phyloP scores from a whole-genome alignment of 2,113 vertebrate species.

The Atlantisia rogersi region DNA sequence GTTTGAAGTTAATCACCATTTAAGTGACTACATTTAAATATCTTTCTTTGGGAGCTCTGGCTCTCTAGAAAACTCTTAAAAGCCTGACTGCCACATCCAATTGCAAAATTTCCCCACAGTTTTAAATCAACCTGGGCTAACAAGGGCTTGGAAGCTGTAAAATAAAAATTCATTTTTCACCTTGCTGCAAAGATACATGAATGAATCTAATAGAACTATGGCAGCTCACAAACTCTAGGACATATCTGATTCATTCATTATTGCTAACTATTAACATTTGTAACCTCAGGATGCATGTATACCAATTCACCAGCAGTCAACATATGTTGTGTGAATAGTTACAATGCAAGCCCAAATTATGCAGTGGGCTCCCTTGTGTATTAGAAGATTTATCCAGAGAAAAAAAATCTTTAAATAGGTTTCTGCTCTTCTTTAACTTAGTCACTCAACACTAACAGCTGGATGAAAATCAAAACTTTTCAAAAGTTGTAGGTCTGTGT shows the following conservation, averaged over 20 bases:
- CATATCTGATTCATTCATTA: not conserved
- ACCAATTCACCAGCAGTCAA: not conserved
- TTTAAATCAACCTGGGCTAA: not conserved
- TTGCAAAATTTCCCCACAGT: not conserved
- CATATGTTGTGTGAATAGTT: not conserved
- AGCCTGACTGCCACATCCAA: not conserved
- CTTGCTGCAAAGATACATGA: not conserved
- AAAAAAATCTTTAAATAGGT: not conserved
- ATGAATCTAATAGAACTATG: not conserved
- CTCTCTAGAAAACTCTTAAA: not conserved
- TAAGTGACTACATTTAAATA: not conserved
- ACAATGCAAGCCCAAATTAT: not conserved
- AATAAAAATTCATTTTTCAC: not conserved
- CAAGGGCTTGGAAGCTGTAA: not conserved
- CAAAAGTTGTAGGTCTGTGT: not conserved
- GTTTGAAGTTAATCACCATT: not conserved
- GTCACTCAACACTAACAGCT: not conserved
- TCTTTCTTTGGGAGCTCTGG: not conserved
- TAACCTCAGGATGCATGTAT: not conserved
- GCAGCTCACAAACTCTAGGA: not conserved
- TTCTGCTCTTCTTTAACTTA: not conserved
- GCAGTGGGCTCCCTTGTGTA: not conserved
- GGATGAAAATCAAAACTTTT: not conserved
- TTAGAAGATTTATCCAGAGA: not conserved
- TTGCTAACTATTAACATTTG: not conserved